Conservation (phyloP, 2,797 vertebrate species). For the Aselliscus stoliczkanus region DNA sequence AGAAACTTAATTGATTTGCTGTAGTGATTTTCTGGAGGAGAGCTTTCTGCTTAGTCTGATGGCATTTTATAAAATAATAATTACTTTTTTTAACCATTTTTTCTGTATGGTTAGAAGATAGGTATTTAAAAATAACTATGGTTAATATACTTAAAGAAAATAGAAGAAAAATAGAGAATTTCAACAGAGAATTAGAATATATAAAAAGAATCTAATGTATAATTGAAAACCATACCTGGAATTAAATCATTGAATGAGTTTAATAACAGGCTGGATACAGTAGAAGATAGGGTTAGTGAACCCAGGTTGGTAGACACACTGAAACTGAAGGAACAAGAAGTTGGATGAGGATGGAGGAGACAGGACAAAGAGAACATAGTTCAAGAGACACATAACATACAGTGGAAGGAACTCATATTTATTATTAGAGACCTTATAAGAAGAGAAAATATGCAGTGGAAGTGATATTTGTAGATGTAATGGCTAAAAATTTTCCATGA, state of each 20-base stretch:
- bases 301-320: neutral
- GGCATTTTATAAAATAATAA: neutral
- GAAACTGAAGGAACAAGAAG: neutral
- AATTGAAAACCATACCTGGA: neutral
- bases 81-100: neutral
- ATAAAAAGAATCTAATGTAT: neutral
- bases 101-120: neutral
- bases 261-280: neutral
- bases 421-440: neutral
- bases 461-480: neutral
- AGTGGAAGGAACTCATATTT: neutral
- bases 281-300: neutral
- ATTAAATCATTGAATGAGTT: neutral
- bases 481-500: neutral
- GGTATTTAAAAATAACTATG: neutral
- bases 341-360: neutral
- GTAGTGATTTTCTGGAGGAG: neutral
- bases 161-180: neutral
- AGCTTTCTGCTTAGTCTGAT: neutral
- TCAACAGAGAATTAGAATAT: neutral
- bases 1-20: neutral
- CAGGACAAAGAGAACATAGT: neutral
- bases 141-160: neutral
- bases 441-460: neutral
- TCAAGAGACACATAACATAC: fast-evolving